A percentile compares a stretch with the other conserved stretches of the same genome.
Evolutionary conservation across 2,888 invertebrate genomes (phyloP).

Genomic region (Pogonocherus hispidulus): DNA sequence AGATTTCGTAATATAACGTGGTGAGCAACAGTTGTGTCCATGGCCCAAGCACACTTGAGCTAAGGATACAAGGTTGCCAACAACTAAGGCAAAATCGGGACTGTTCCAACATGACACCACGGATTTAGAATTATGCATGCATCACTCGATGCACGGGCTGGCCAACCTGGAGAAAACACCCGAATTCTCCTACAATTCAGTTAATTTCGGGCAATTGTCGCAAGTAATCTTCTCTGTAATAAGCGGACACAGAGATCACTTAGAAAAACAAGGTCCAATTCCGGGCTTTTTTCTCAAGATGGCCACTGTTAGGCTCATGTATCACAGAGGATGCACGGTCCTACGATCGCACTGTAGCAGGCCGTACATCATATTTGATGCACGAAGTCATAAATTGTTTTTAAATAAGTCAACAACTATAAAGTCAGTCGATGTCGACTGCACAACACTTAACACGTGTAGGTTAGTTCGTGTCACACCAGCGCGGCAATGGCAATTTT

Average conservation of each 20-base stretch:
- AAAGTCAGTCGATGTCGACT: constrained; percentile 59
- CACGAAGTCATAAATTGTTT: constrained; percentile 48
- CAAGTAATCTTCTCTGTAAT: too few relatives aligned
- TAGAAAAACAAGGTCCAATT: background rate
- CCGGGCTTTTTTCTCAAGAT: constrained; percentile 31
- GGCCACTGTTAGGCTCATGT: constrained; percentile 25
- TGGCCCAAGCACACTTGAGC: constrained; percentile 31
- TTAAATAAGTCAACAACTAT: constrained; percentile 63
- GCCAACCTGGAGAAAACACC: constrained; percentile 10
- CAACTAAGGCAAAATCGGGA: constrained; percentile 68
- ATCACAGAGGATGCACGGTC: constrained; percentile 51
- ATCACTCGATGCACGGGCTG: constrained; percentile 41
- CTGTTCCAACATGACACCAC: constrained; percentile 60
- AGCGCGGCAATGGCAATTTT: constrained; percentile 36
- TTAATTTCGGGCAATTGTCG: background rate
- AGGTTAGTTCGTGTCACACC: constrained; percentile 39
- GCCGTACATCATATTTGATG: constrained; percentile 45
- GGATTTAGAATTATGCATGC: constrained; percentile 68
- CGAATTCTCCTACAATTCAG: background rate
- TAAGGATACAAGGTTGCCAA: constrained; percentile 56
- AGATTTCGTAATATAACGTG: constrained; percentile 61
- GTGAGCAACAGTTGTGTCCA: constrained; percentile 51
- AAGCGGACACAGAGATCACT: background rate
- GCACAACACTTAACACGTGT: constrained; percentile 63
- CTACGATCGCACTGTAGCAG: constrained; percentile 49